A percentile compares a stretch with the other conserved stretches of the same genome.
Conservation (phyloP, 2,797 vertebrate genomes). For the Champsocephalus esox region DNA sequence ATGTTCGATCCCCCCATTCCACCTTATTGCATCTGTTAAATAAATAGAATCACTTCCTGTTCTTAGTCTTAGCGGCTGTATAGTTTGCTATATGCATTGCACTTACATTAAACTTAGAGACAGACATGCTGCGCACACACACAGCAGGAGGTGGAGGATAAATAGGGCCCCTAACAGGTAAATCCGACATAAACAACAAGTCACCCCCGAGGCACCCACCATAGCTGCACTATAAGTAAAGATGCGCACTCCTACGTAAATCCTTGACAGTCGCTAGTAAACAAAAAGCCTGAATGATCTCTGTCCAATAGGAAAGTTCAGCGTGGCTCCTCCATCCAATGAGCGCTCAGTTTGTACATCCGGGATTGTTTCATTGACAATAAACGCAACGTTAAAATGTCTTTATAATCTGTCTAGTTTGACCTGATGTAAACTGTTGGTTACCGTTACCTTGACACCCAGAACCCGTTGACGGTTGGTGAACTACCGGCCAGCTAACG, state of each 20-base stretch:
- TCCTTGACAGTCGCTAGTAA: slow-evolving; percentile 39
- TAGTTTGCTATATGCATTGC: not conserved
- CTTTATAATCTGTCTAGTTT: not conserved
- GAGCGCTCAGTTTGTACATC: slow-evolving; percentile 54
- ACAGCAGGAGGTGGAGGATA: not conserved
- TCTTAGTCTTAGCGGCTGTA: not conserved
- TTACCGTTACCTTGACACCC: not conserved
- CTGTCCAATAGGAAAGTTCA: slow-evolving; percentile 78
- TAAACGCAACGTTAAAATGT: not conserved
- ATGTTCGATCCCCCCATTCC: too few species aligned
- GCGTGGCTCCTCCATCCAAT: slow-evolving; percentile 83
- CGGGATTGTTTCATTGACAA: slow-evolving; percentile 48
- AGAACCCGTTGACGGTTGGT: not conserved
- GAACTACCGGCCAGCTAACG: slow-evolving; percentile 1
- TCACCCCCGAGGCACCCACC: too few species aligned
- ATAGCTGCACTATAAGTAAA: too few species aligned
- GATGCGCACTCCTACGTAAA: too few species aligned
- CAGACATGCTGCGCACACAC: not conserved
- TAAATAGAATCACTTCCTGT: too few species aligned
- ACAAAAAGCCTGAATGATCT: slow-evolving; percentile 36
- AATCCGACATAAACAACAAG: not conserved
- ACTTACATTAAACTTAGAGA: not conserved
- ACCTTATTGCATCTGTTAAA: too few species aligned
- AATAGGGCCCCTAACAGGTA: not conserved
- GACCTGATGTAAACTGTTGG: not conserved